These are phyloP conservation scores for Nannoperca australis DNA, from an alignment of 2,797 vertebrate genomes.

Conservation along the genomic window DNA sequence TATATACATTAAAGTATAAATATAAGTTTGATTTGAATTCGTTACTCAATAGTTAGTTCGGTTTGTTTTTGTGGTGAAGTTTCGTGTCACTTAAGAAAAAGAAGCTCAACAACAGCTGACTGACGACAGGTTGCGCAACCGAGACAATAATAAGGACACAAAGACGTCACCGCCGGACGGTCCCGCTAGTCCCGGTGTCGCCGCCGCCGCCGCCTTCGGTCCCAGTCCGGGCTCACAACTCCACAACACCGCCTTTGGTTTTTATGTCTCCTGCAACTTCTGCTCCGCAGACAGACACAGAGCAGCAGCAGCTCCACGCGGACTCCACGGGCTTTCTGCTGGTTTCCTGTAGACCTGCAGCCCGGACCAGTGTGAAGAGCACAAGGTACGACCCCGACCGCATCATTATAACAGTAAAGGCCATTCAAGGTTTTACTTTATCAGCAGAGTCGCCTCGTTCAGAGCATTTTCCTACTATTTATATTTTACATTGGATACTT, in stretches of 20 bases:
- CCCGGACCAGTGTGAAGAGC: neutral
- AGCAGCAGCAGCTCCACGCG: neutral
- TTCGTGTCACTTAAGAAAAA: neutral
- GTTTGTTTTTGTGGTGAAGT: neutral
- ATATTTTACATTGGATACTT: neutral
- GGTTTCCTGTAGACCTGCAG: slow-evolving; percentile 38
- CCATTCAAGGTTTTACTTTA: neutral
- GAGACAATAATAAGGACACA: slow-evolving; percentile 34
- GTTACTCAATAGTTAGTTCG: neutral
- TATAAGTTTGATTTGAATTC: neutral
- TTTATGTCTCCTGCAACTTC: neutral
- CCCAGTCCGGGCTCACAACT: neutral
- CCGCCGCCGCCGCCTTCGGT: slow-evolving; percentile 5
- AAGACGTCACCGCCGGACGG: slow-evolving; percentile 47
- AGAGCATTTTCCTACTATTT: neutral
- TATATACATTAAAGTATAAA: neutral
- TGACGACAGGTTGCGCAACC: slow-evolving; percentile 73
- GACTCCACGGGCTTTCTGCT: slow-evolving; percentile 15
- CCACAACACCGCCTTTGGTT: neutral
- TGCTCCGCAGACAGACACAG: neutral
- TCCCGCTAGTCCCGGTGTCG: slow-evolving; percentile 41
- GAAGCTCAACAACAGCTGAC: slow-evolving; percentile 48
- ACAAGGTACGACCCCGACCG: slow-evolving; percentile 52
- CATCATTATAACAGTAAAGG: neutral
- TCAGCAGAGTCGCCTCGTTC: neutral